Evolutionary conservation across 2,797 vertebrate genomes (phyloP).

Genomic region (Coreius guichenoti): DNA sequence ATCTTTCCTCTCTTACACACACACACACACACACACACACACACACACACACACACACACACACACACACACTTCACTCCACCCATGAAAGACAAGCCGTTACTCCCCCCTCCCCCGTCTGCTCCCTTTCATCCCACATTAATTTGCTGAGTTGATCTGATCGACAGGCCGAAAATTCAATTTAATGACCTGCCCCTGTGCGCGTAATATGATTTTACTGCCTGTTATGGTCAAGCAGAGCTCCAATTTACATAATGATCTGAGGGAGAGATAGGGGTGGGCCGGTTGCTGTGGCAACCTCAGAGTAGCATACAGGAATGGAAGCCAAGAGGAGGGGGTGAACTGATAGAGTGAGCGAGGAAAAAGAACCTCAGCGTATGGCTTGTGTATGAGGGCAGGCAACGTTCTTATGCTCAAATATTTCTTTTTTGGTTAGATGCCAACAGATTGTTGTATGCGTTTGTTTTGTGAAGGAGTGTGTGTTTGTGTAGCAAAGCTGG

Average conservation of each 20-base stretch:
- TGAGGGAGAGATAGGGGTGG: constrained; percentile 81
- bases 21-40: neutral
- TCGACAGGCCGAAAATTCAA: constrained; percentile 85
- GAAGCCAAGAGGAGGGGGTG: constrained; percentile 61
- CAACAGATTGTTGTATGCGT: constrained; percentile 24
- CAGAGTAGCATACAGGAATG: constrained; percentile 63
- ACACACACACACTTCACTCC: constrained; percentile 58
- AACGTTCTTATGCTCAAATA: neutral
- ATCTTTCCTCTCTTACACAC: neutral
- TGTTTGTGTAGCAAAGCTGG: constrained; percentile 17
- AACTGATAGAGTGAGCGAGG: constrained; percentile 10
- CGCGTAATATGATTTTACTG: constrained; percentile 88
- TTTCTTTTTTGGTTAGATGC: neutral
- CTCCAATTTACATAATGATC: constrained; percentile 89
- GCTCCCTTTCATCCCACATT: constrained; percentile 79
- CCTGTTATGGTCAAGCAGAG: constrained; percentile 83
- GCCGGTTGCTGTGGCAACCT: constrained; percentile 87
- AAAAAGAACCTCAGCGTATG: neutral
- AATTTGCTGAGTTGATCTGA: constrained; percentile 83
- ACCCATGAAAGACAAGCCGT: constrained; percentile 46
- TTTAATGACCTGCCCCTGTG: constrained; percentile 87
- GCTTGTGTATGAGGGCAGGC: constrained; percentile 35
- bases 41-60: constrained; percentile 51
- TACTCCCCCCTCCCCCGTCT: constrained; percentile 48
- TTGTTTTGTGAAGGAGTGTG: constrained; percentile 43